A percentile compares a stretch with the other conserved stretches of the same genome.
Evolutionary conservation across 2,888 invertebrate species (phyloP).

Genomic region (Drosophila sordidula): DNA sequence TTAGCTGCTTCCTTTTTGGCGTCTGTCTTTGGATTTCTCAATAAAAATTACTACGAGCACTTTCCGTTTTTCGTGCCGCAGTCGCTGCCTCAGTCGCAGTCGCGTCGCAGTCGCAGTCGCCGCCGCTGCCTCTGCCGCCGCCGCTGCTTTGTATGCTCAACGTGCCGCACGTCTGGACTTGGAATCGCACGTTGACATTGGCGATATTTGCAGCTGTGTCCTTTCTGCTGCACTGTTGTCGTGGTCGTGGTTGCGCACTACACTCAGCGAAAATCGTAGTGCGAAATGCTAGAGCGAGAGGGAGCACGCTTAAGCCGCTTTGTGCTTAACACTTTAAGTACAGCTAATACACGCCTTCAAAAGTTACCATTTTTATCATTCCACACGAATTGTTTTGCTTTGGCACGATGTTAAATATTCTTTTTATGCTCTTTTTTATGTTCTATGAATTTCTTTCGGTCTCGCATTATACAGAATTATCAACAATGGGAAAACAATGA

Average conservation of each 20-base stretch:
- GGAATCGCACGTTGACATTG: conserved; percentile 56
- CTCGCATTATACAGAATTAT: too few relatives aligned
- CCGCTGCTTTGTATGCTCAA: conserved; percentile 73
- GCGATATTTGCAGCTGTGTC: conserved; percentile 63
- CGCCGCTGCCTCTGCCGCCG: conserved; percentile 27
- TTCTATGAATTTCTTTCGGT: too few relatives aligned
- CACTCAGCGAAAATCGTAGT: conserved; percentile 3
- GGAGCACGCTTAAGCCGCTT: too few relatives aligned
- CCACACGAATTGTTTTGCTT: too few relatives aligned
- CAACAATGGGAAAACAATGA: too few relatives aligned
- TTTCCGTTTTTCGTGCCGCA: conserved; percentile 73
- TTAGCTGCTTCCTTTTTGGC: conserved; percentile 37
- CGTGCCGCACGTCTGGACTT: conserved; percentile 44
- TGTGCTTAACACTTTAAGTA: too few relatives aligned
- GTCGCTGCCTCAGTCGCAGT: neutral
- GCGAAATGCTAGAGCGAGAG: neutral
- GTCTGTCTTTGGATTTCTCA: conserved; percentile 61
- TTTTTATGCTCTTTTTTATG: too few relatives aligned
- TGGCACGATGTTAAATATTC: too few relatives aligned
- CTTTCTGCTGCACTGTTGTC: conserved; percentile 38
- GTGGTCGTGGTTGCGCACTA: conserved; percentile 9
- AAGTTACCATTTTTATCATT: too few relatives aligned
- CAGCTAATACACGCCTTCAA: too few relatives aligned
- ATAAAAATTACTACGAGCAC: conserved; percentile 70
- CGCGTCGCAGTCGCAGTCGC: conserved; percentile 11